phyloP scores from a whole-genome alignment of 2,888 invertebrate species.

The Synanthedon formicaeformis region DNA sequence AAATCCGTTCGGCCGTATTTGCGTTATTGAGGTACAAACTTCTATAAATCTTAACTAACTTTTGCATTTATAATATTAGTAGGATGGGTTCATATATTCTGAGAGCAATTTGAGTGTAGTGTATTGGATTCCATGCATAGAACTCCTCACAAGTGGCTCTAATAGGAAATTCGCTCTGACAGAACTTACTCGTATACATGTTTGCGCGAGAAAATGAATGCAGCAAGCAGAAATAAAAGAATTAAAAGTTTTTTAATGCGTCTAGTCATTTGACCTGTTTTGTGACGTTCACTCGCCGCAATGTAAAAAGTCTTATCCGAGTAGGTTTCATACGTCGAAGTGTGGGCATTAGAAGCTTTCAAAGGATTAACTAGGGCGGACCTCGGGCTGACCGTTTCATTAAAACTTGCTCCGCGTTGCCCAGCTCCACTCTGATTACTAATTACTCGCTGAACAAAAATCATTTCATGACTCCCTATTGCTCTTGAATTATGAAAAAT shows the following conservation, averaged over 20 bases:
- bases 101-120: too few species aligned
- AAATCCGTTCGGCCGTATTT: too few species aligned
- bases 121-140: too few species aligned
- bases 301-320: conserved; percentile 21
- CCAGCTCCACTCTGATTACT: conserved; percentile 28
- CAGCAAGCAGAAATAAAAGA: background rate
- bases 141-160: too few species aligned
- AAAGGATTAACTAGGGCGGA: conserved; percentile 46
- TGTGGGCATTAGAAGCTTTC: conserved; percentile 45
- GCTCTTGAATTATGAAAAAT: too few species aligned
- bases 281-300: conserved; percentile 14
- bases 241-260: conserved; percentile 7
- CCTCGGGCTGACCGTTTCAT: conserved; percentile 42
- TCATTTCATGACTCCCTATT: conserved; percentile 24
- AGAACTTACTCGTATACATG: too few species aligned
- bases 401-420: conserved; percentile 30
- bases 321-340: conserved; percentile 26
- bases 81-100: too few species aligned
- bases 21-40: too few species aligned
- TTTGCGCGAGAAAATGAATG: too few species aligned
- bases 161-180: too few species aligned
- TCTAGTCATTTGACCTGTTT: conserved; percentile 18
- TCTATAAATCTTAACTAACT: too few species aligned
- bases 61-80: too few species aligned
- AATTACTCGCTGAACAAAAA: conserved; percentile 40